A percentile compares a stretch with the other conserved stretches of the same genome.
These are phyloP conservation scores for Pinctada fucata DNA, from an alignment of 2,888 invertebrate genomes.

Conservation along the genomic window DNA sequence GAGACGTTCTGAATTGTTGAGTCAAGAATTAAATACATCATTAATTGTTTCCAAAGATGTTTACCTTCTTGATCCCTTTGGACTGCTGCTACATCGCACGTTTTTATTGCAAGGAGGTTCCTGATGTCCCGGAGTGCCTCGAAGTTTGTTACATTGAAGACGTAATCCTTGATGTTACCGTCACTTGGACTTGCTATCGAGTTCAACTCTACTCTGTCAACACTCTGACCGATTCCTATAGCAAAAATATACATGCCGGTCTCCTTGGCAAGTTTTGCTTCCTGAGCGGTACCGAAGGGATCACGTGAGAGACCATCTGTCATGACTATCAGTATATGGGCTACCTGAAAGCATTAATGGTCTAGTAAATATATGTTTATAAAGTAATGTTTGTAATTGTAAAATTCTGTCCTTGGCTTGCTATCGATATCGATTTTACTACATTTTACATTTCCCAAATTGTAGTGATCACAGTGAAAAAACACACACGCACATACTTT, in stretches of 20 bases:
- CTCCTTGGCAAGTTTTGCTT: conserved; percentile 44
- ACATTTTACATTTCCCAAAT: too few species aligned
- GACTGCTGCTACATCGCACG: conserved; percentile 46
- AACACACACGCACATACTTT: too few species aligned
- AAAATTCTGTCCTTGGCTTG: too few species aligned
- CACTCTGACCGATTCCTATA: conserved; percentile 48
- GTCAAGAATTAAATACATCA: not conserved
- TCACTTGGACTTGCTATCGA: conserved; percentile 60
- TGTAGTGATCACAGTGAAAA: too few species aligned
- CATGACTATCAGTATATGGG: conserved; percentile 52
- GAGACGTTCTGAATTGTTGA: not conserved
- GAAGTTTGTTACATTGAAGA: conserved; percentile 59
- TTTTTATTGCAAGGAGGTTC: conserved; percentile 51
- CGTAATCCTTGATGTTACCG: conserved; percentile 45
- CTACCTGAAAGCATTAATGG: conserved; percentile 9
- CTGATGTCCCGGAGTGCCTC: conserved; percentile 55
- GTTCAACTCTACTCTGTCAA: conserved; percentile 55
- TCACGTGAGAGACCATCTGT: conserved; percentile 56
- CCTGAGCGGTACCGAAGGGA: conserved; percentile 32
- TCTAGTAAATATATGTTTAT: not conserved
- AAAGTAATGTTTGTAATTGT: too few species aligned
- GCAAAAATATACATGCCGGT: conserved; percentile 49
- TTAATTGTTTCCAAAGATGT: not conserved
- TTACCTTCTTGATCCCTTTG: conserved; percentile 15
- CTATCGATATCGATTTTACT: too few species aligned